Percentiles rank a stretch among this genome's conserved stretches.
Evolutionary conservation across 1,140 invertebrate genomes (phyloP).

Genomic region (Eciton burchellii): DNA sequence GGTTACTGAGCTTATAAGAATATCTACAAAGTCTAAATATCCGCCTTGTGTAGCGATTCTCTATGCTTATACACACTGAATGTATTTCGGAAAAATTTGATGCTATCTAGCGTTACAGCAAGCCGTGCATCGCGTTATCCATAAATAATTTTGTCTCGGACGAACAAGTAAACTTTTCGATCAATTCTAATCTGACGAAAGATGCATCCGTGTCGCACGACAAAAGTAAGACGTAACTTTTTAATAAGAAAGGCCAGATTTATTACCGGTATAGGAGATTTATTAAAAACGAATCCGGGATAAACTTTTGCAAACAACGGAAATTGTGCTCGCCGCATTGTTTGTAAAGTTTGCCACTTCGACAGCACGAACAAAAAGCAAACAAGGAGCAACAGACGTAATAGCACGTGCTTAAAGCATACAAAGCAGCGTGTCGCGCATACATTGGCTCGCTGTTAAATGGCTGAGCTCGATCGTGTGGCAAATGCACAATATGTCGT

Average conservation of each 20-base stretch:
- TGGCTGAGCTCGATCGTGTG: slow-evolving; percentile 63
- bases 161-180: slow-evolving; percentile 32
- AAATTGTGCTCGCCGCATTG: neutral
- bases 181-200: neutral
- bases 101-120: neutral
- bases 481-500: slow-evolving; percentile 50
- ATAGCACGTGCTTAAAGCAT: neutral
- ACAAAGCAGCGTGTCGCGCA: neutral
- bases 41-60: neutral
- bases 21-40: slow-evolving; percentile 49
- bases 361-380: neutral
- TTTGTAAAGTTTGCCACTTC: slow-evolving; percentile 2
- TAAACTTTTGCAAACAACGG: neutral
- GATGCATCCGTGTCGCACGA: neutral
- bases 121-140: neutral
- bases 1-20: slow-evolving; percentile 12
- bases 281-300: neutral
- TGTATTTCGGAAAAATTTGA: slow-evolving; percentile 14
- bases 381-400: slow-evolving; percentile 14
- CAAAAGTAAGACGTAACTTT: neutral
- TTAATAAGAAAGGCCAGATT: neutral
- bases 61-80: neutral
- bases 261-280: neutral
- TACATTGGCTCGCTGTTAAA: slow-evolving; percentile 17
- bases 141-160: slow-evolving; percentile 11